A percentile compares a stretch with the other conserved stretches of the same genome.
Evolutionary conservation across 2,797 vertebrate genomes (phyloP).

Genomic region (Arremon brunneinucha): DNA sequence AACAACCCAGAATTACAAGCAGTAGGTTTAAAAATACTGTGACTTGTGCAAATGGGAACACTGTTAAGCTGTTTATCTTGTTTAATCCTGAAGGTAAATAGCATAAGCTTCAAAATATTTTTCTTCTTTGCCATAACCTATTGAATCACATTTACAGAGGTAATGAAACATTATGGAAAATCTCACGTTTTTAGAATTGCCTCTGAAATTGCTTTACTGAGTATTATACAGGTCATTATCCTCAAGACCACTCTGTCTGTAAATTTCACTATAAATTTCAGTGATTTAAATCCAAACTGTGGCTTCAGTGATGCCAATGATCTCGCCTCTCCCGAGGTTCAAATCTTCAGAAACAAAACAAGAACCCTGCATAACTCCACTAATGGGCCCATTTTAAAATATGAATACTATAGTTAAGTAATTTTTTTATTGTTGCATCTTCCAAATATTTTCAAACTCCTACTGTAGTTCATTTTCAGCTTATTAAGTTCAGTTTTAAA

Average conservation of each 20-base stretch:
- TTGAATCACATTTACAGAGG: not conserved
- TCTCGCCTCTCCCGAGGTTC: not conserved
- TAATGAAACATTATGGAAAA: not conserved
- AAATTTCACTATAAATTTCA: not conserved
- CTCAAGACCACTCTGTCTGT: not conserved
- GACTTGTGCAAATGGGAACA: conserved; percentile 52
- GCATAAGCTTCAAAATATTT: conserved; percentile 53
- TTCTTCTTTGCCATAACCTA: conserved; percentile 3
- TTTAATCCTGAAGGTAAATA: conserved; percentile 64
- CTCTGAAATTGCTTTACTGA: not conserved
- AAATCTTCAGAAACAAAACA: not conserved
- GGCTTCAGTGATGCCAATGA: not conserved
- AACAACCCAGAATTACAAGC: conserved; percentile 28
- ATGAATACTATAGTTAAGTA: rapidly evolving
- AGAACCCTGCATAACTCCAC: not conserved
- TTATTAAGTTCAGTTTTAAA: not conserved
- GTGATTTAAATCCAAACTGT: not conserved
- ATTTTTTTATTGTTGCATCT: not conserved
- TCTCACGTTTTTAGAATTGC: not conserved
- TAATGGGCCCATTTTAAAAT: not conserved
- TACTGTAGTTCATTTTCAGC: not conserved
- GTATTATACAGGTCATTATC: not conserved
- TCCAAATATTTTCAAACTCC: not conserved
- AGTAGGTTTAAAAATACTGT: conserved; percentile 61
- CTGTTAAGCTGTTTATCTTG: conserved; percentile 60